These are phyloP conservation scores for Gadopsis bispinosus DNA, from an alignment of 2,797 vertebrate species.

Conservation along the genomic window DNA sequence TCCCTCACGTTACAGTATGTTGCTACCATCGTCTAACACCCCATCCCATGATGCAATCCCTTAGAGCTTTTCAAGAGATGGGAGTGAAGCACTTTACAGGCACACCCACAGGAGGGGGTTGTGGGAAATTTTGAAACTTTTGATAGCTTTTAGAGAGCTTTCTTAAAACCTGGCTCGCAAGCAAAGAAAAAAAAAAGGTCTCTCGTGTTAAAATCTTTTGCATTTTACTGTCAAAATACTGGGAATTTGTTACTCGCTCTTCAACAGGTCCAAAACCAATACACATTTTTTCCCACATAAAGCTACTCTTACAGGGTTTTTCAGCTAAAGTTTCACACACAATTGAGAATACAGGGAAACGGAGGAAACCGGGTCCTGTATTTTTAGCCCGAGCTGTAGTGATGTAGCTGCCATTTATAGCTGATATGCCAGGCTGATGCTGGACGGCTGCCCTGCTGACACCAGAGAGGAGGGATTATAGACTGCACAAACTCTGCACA, in stretches of 20 bases:
- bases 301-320: constrained; percentile 20
- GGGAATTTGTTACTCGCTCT: constrained; percentile 41
- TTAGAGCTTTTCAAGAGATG: constrained; percentile 66
- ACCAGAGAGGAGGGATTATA: constrained; percentile 54
- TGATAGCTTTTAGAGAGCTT: constrained; percentile 73
- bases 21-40: constrained; percentile 74
- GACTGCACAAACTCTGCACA: constrained; percentile 37
- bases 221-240: constrained; percentile 55
- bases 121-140: constrained; percentile 78
- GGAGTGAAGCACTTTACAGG: constrained; percentile 78
- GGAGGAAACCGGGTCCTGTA: constrained; percentile 58
- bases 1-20: constrained; percentile 78
- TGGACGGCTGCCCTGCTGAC: constrained; percentile 63
- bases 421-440: constrained; percentile 55
- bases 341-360: constrained; percentile 74
- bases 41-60: constrained; percentile 79
- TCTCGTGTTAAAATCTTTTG: constrained; percentile 38
- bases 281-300: constrained; percentile 30
- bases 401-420: constrained; percentile 78
- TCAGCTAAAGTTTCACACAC: constrained; percentile 53
- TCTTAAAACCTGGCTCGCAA: constrained; percentile 55
- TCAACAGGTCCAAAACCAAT: constrained; percentile 51
- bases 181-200: constrained; percentile 46
- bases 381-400: constrained; percentile 72
- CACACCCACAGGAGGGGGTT: constrained; percentile 76